These are phyloP conservation scores for Anguilla obscura DNA, from an alignment of 2,797 vertebrate genomes.

Conservation along the genomic window DNA sequence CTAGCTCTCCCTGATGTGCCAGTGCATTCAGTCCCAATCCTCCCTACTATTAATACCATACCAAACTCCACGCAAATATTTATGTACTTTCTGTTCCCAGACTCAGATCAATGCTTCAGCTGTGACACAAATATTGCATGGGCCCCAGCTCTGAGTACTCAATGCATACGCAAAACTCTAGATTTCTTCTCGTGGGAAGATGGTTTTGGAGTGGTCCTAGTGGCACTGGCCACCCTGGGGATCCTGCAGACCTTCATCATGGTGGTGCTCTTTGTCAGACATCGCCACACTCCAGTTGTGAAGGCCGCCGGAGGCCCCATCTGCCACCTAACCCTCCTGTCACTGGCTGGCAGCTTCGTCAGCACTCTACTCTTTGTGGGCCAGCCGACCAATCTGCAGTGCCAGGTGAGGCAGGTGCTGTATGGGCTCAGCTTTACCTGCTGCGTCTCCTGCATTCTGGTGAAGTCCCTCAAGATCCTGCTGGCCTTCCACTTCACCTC, in stretches of 20 bases:
- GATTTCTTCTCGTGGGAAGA: constrained; percentile 78
- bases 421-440: constrained; percentile 85
- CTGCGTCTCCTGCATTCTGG: constrained; percentile 85
- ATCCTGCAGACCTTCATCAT: constrained; percentile 71
- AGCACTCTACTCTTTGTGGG: constrained; percentile 81
- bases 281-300: constrained; percentile 78
- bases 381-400: constrained; percentile 70
- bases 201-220: constrained; percentile 76
- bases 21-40: background rate
- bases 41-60: background rate
- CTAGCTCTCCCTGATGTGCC: background rate
- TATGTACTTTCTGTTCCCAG: constrained; percentile 56
- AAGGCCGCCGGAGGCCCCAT: constrained; percentile 79
- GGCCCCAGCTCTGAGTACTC: constrained; percentile 72
- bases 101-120: constrained; percentile 79
- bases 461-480: constrained; percentile 86
- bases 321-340: constrained; percentile 80
- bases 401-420: constrained; percentile 77
- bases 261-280: constrained; percentile 76
- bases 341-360: constrained; percentile 78
- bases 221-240: constrained; percentile 72
- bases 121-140: constrained; percentile 77
- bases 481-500: constrained; percentile 85
- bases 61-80: background rate
- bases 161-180: constrained; percentile 70